Base-by-base conservation (phyloP, 2,797 vertebrate species). In the Gorsachius magnificus region DNA sequence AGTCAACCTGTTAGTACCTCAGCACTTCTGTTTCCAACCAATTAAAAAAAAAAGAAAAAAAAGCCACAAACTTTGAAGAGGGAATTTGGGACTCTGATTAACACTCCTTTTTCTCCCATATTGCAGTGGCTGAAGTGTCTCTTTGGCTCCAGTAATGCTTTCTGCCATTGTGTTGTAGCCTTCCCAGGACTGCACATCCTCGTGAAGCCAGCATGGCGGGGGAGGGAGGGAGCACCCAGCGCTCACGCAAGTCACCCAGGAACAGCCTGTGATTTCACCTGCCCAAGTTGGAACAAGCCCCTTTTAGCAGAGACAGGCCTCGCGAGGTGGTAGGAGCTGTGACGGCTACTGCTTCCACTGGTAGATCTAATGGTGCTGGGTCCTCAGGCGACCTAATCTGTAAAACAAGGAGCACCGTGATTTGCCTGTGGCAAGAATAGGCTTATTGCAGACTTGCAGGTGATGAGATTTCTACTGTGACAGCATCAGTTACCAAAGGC, bases 131-230 rank as follows among this genome's bases (percentile, higher is more conserved):
- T 79, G 38, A 33, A 38, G n/a, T 18, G 13, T 10, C 6, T 46
- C 10, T 57, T 77, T 69, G 43, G 18, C 45, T 64, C 19, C 38
- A 58, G 5, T 33, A 46, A 69, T 2, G 2, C 10, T 41, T 64
- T 38, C 31, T 79, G 17, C 17, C 41, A 31, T 43, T 56, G 22
- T 28, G 17, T 25, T 46, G 22, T 19, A 57, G 31, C 11, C 13
- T 74, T 68, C 41, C 20, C 29, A 71, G 48, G 13, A 56, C 10
- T 46, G n/a, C 19, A 20, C 1, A n/a, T 41, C 25, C 29, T 64
- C 0, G 0, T 53, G n/a, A 80, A 84, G 29, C 6, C 29, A 64
- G 25, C 17, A 74, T 33, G 7, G 6, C 1, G 2, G 31, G 16
- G 74, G 48, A 26, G 14, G 5, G 11, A 66, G 14, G 5, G 14